Percentiles rank a stretch among this genome's conserved stretches.
Conservation (phyloP, 92 coral and sea anemone species). For the Bergia sp. region DNA sequence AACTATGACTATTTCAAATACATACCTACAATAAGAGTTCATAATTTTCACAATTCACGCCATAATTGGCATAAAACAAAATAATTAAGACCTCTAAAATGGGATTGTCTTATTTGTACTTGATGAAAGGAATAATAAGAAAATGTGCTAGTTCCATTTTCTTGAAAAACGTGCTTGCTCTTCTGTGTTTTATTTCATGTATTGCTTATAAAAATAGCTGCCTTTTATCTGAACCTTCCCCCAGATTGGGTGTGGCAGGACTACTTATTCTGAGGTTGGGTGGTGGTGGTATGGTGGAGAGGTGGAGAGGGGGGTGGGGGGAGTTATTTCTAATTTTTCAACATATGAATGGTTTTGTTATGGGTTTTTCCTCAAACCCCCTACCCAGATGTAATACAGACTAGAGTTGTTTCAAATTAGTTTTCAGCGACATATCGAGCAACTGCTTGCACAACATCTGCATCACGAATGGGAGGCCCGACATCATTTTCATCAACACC, state of each 20-base stretch:
- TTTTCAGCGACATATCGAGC: constrained; percentile 52
- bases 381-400: constrained; percentile 41
- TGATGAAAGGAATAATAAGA: not conserved
- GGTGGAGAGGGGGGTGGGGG: not conserved
- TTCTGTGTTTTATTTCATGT: not conserved
- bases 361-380: constrained; percentile 24
- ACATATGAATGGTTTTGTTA: constrained; percentile 27
- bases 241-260: not conserved
- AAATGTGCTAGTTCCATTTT: not conserved
- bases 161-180: not conserved
- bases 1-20: constrained; percentile 10
- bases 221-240: not conserved
- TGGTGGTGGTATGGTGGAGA: not conserved
- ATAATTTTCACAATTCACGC: constrained; percentile 14
- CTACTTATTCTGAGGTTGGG: constrained; percentile 7
- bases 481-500: not conserved
- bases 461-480: constrained; percentile 7
- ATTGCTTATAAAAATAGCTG: not conserved
- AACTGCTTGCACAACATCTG: constrained; percentile 46
- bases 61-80: constrained; percentile 6
- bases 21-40: constrained; percentile 10
- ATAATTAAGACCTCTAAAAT: constrained; percentile 1
- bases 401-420: constrained; percentile 35
- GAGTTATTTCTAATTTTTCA: constrained; percentile 20
- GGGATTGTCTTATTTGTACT: constrained; percentile 17